phyloP scores from a whole-genome alignment of 2,888 invertebrate genomes.

The Cataglyphis livida region DNA sequence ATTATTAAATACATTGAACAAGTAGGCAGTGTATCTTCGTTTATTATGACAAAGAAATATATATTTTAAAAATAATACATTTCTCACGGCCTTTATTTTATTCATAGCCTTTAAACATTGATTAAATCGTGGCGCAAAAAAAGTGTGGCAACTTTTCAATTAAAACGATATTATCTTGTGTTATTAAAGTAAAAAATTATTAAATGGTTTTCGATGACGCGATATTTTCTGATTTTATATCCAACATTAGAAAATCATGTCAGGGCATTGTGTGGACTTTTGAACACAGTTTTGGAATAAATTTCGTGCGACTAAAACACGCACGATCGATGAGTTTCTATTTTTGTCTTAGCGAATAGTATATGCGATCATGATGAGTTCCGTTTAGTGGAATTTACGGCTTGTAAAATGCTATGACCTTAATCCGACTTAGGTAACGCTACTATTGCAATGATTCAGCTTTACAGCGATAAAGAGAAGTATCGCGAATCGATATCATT shows the following conservation, averaged over 20 bases:
- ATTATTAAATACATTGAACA: neutral
- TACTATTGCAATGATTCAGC: conserved; percentile 46
- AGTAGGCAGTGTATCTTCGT: neutral
- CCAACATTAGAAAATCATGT: neutral
- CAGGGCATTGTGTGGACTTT: conserved; percentile 4
- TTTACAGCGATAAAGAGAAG: neutral
- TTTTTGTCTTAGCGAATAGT: conserved; percentile 66
- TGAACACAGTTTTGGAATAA: conserved; percentile 32
- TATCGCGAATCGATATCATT: conserved; percentile 47
- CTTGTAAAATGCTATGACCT: conserved; percentile 65
- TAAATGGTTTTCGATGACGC: conserved; percentile 33
- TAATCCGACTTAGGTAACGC: conserved; percentile 54
- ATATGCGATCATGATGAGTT: conserved; percentile 68
- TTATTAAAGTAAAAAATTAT: conserved; percentile 13
- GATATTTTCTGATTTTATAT: conserved; percentile 7
- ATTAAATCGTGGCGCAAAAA: conserved; percentile 7
- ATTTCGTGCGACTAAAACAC: conserved; percentile 66
- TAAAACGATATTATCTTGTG: conserved; percentile 32
- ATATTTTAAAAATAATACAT: conserved; percentile 17
- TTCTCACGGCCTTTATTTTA: conserved; percentile 38
- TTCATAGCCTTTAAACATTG: conserved; percentile 28
- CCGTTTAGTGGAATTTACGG: conserved; percentile 69
- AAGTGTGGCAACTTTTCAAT: conserved; percentile 6
- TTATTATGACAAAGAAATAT: neutral
- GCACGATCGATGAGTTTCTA: conserved; percentile 74